Percentiles rank a stretch among this genome's conserved stretches.
Evolutionary conservation across 2,113 vertebrate species (phyloP).

Genomic region (Setophaga petechia): DNA sequence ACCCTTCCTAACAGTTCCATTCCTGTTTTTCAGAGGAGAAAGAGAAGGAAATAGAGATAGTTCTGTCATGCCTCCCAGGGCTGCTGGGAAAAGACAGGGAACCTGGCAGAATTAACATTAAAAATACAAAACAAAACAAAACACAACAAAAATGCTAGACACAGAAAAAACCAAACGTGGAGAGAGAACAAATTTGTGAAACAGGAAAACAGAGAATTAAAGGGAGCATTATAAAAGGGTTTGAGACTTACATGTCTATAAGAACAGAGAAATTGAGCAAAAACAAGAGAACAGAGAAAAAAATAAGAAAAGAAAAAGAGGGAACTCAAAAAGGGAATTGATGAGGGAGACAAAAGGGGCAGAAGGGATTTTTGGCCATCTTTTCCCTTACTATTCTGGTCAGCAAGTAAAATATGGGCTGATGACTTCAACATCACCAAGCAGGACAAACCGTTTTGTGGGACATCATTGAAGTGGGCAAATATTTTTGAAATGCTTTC

Average conservation of each 20-base stretch:
- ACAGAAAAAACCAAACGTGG: background rate
- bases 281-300: background rate
- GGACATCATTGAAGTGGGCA: background rate
- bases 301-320: background rate
- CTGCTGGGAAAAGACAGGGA: background rate
- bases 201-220: background rate
- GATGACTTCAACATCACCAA: background rate
- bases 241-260: background rate
- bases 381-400: background rate
- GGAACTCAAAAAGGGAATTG: background rate
- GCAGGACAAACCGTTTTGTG: background rate
- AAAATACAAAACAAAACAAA: background rate
- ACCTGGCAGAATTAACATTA: background rate
- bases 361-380: background rate
- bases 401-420: background rate
- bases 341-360: background rate
- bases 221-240: background rate
- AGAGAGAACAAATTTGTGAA: background rate
- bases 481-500: background rate
- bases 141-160: background rate
- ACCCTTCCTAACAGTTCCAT: background rate
- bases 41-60: background rate
- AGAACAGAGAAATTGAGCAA: background rate
- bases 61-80: rapidly evolving
- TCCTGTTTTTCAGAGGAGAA: background rate